A percentile compares a stretch with the other conserved stretches of the same genome.
Evolutionary conservation across 2,888 invertebrate species (phyloP).

Genomic region (Periphyllus acericola): DNA sequence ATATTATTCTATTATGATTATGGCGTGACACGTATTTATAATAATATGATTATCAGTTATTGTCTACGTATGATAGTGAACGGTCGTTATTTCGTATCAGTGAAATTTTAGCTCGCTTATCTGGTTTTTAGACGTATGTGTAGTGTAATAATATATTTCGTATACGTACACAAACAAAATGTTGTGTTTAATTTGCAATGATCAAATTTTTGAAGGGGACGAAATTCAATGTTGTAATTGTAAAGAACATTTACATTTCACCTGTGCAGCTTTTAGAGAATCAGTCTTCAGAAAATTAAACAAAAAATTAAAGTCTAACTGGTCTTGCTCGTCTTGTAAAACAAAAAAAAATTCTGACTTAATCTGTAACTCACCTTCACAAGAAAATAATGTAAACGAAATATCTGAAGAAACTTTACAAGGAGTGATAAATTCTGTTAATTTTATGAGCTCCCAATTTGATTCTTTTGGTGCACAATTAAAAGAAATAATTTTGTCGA

Average conservation of each 20-base stretch:
- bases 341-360: not conserved
- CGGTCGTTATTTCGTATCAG: not conserved
- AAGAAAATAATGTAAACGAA: not conserved
- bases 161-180: not conserved
- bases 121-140: constrained; percentile 6
- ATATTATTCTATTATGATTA: not conserved
- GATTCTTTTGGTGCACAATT: not conserved
- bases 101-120: constrained; percentile 9
- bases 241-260: not conserved
- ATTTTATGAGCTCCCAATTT: too few relatives aligned
- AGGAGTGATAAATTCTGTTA: not conserved
- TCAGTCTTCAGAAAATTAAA: not conserved
- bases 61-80: not conserved
- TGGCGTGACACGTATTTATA: not conserved
- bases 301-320: not conserved
- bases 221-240: not conserved
- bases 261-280: not conserved
- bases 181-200: not conserved
- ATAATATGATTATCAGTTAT: too few relatives aligned
- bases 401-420: constrained; percentile 2
- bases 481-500: not conserved
- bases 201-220: not conserved
- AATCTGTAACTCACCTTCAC: not conserved
- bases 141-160: not conserved
- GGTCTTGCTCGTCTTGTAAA: not conserved